A percentile compares a stretch with the other conserved stretches of the same genome.
Conservation (phyloP, 2,113 vertebrate species). For the human (Homo sapiens) region DNA sequence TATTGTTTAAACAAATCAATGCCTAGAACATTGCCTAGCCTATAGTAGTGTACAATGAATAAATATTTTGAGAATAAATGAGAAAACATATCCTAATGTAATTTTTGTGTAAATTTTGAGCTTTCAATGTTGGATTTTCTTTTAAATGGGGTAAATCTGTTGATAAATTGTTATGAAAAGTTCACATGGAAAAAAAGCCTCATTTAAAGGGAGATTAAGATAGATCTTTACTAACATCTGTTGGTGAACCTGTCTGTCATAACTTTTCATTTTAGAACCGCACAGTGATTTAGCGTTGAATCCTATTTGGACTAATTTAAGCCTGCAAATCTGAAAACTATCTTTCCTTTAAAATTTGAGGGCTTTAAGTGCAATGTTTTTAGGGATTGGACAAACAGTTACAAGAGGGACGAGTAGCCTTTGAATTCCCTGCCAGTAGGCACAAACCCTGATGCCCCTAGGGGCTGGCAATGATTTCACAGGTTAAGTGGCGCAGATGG, state of each 20-base stretch:
- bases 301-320: neutral
- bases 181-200: neutral
- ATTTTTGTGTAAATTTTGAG: neutral
- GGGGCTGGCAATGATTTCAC: neutral
- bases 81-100: neutral
- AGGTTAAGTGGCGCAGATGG: neutral
- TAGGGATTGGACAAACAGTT: neutral
- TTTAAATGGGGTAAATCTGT: neutral
- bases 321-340: neutral
- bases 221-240: neutral
- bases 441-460: neutral
- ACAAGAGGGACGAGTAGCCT: neutral
- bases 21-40: neutral
- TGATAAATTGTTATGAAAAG: neutral
- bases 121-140: neutral
- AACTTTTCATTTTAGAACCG: neutral
- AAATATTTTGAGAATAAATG: neutral
- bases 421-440: neutral
- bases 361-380: neutral
- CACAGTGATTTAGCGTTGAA: neutral
- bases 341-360: conserved; percentile 4
- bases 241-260: neutral
- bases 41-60: neutral
- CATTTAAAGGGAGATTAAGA: neutral
- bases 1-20: neutral